A percentile compares a stretch with the other conserved stretches of the same genome.
phyloP scores from a whole-genome alignment of 2,113 vertebrate species.

The Podarcis raffonei region DNA sequence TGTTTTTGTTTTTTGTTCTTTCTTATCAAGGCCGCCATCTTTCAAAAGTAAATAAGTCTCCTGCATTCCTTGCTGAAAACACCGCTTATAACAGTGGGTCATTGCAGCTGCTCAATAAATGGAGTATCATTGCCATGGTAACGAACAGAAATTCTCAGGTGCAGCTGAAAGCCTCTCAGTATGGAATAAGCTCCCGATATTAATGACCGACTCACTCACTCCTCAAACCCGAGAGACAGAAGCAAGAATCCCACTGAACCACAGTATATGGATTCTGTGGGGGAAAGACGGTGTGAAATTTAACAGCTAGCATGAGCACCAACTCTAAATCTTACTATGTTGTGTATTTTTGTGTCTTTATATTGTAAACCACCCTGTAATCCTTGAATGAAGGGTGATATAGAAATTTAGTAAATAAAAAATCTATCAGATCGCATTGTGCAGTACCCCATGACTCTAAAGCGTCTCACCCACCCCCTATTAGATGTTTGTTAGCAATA shows the following conservation, averaged over 20 bases:
- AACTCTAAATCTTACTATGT: not conserved
- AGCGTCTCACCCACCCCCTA: too few species aligned
- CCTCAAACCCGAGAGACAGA: not conserved
- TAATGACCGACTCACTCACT: constrained; percentile 9
- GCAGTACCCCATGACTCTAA: not conserved
- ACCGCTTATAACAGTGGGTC: not conserved
- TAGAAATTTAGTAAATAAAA: too few species aligned
- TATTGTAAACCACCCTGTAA: too few species aligned
- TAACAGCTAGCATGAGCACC: not conserved
- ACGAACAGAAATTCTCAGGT: not conserved
- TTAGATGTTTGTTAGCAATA: not conserved
- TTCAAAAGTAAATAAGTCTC: not conserved
- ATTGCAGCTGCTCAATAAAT: not conserved
- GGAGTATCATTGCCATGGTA: constrained; percentile 13
- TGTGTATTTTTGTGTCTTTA: too few species aligned
- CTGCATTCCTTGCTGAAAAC: not conserved
- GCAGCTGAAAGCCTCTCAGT: not conserved
- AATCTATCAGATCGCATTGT: not conserved
- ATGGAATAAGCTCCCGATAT: not conserved
- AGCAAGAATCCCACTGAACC: not conserved
- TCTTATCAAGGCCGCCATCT: not conserved
- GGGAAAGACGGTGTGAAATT: not conserved
- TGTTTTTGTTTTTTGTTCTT: not conserved
- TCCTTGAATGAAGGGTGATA: too few species aligned
- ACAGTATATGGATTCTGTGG: too few species aligned